Evolutionary conservation across 2,113 vertebrate genomes (phyloP).

Genomic region (Urocolius indicus): DNA sequence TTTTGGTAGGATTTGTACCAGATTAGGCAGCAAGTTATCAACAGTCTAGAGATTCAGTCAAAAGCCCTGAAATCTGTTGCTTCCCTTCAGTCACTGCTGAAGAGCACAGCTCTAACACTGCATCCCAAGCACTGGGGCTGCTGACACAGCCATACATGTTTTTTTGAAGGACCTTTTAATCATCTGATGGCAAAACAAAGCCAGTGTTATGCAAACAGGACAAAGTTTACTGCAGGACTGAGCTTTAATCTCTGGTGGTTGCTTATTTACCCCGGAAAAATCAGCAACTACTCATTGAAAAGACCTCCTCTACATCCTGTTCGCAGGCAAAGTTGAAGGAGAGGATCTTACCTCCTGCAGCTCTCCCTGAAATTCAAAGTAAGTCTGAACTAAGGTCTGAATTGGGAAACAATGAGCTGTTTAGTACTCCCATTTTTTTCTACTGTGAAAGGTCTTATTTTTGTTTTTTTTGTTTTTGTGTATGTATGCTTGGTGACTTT

Average conservation of each 20-base stretch:
- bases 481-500: not conserved
- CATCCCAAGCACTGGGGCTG: rapidly evolving
- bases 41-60: not conserved
- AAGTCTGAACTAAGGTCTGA: conserved; percentile 6
- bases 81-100: not conserved
- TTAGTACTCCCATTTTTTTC: not conserved
- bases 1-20: not conserved
- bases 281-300: not conserved
- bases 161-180: not conserved
- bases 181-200: not conserved
- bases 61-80: not conserved
- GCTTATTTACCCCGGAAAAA: conserved; percentile 26
- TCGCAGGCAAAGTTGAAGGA: not conserved
- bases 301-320: not conserved
- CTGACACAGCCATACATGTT: not conserved
- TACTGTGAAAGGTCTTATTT: not conserved
- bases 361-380: not conserved
- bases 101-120: not conserved
- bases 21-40: not conserved
- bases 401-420: not conserved
- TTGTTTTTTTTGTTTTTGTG: not conserved
- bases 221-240: conserved; percentile 59
- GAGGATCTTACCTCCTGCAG: not conserved
- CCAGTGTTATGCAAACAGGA: conserved; percentile 28
- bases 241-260: conserved; percentile 59